Conservation (phyloP, 2,888 invertebrate genomes). For the Chrysotoxum bicinctum region DNA sequence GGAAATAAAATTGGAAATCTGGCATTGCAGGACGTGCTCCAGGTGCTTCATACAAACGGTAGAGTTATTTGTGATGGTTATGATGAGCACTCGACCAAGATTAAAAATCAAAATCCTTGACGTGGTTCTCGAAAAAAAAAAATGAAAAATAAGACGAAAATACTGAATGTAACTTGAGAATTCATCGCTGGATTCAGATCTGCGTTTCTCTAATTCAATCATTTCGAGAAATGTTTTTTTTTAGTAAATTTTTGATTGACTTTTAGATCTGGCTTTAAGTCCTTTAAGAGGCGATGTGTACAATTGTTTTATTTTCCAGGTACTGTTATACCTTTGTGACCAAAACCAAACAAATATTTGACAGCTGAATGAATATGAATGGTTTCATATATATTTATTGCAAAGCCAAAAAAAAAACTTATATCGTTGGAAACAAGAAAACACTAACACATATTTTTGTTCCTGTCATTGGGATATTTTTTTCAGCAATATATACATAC, state of each 20-base stretch:
- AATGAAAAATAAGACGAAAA: neutral
- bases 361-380: neutral
- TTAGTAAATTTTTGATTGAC: neutral
- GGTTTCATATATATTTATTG: neutral
- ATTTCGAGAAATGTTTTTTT: neutral
- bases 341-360: neutral
- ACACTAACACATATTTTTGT: neutral
- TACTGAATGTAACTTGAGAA: neutral
- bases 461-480: neutral
- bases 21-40: neutral
- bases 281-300: neutral
- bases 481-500: too few species aligned
- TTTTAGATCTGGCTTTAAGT: neutral
- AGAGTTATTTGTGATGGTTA: neutral
- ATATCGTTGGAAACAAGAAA: neutral
- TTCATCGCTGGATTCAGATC: neutral
- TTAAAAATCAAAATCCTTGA: neutral
- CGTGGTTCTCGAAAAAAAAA: neutral
- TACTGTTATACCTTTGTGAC: neutral
- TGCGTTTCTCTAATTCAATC: neutral
- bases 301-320: neutral
- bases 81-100: conserved; percentile 14
- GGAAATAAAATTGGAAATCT: neutral
- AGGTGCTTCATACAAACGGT: neutral
- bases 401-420: neutral